phyloP scores from a whole-genome alignment of 2,797 vertebrate species.

The Carcharodon carcharias region DNA sequence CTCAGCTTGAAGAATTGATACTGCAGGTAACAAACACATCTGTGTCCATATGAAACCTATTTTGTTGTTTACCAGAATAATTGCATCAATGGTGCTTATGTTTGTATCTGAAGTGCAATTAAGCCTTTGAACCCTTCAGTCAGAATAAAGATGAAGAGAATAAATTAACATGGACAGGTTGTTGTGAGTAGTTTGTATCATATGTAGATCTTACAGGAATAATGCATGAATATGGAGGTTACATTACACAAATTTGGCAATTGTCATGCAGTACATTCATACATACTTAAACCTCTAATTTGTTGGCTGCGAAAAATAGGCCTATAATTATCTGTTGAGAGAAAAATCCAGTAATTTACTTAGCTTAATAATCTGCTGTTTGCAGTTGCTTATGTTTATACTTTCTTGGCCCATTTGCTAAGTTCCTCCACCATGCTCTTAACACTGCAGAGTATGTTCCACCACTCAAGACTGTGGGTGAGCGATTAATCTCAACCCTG shows the following conservation, averaged over 20 bases:
- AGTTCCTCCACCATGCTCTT: not conserved
- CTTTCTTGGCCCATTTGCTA: not conserved
- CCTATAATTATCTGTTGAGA: not conserved
- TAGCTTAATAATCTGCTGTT: not conserved
- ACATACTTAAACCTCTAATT: not conserved
- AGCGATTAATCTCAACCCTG: not conserved
- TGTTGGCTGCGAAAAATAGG: not conserved
- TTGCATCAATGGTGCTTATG: not conserved
- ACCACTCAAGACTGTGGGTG: not conserved
- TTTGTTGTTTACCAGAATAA: not conserved
- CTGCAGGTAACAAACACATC: constrained; percentile 61
- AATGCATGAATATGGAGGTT: not conserved
- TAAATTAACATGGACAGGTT: not conserved
- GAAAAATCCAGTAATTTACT: not conserved
- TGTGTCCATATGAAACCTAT: not conserved
- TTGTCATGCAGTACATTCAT: not conserved
- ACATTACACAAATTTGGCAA: not conserved
- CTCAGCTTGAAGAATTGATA: constrained; percentile 73
- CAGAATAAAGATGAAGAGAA: not conserved
- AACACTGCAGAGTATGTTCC: not conserved
- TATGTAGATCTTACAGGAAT: not conserved
- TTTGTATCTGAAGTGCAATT: constrained; percentile 10
- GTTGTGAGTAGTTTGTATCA: not conserved
- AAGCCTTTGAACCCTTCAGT: not conserved
- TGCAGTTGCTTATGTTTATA: not conserved